Conservation (phyloP, 1,140 invertebrate genomes). For the Lutraria rhynchaena region DNA sequence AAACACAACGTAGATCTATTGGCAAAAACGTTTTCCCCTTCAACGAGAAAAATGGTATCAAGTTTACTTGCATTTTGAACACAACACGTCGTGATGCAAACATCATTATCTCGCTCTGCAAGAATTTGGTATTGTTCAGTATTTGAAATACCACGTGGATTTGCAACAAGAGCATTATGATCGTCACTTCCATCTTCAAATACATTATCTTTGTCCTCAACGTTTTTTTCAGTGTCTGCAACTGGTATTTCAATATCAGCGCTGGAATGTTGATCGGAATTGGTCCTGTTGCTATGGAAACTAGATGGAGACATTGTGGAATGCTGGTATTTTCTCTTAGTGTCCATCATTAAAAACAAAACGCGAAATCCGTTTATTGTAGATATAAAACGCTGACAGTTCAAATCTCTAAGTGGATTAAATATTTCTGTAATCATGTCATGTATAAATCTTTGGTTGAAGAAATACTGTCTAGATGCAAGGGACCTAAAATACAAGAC, state of each 20-base stretch:
- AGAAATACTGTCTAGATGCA: slow-evolving; percentile 35
- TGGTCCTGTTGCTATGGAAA: too few species aligned
- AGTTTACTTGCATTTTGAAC: not conserved
- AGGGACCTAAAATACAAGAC: slow-evolving; percentile 28
- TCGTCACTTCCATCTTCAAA: too few species aligned
- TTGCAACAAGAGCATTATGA: too few species aligned
- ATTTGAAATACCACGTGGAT: too few species aligned
- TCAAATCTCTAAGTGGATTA: not conserved
- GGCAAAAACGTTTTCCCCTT: slow-evolving; percentile 51
- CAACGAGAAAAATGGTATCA: slow-evolving; percentile 45
- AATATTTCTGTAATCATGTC: slow-evolving; percentile 12
- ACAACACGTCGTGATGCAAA: too few species aligned
- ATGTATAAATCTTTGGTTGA: slow-evolving; percentile 16
- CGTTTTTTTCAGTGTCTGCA: not conserved
- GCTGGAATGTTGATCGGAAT: not conserved
- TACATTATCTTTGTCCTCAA: too few species aligned
- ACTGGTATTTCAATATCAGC: not conserved
- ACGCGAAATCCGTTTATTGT: slow-evolving; percentile 1
- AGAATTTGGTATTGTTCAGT: too few species aligned
- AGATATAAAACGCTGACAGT: not conserved
- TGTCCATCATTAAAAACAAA: slow-evolving; percentile 5
- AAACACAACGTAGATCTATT: slow-evolving; percentile 53
- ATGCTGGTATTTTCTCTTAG: slow-evolving; percentile 31
- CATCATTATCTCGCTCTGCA: not conserved
- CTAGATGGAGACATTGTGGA: too few species aligned